Conservation (phyloP, 1,140 invertebrate genomes). For the Bombus sibiricus region DNA sequence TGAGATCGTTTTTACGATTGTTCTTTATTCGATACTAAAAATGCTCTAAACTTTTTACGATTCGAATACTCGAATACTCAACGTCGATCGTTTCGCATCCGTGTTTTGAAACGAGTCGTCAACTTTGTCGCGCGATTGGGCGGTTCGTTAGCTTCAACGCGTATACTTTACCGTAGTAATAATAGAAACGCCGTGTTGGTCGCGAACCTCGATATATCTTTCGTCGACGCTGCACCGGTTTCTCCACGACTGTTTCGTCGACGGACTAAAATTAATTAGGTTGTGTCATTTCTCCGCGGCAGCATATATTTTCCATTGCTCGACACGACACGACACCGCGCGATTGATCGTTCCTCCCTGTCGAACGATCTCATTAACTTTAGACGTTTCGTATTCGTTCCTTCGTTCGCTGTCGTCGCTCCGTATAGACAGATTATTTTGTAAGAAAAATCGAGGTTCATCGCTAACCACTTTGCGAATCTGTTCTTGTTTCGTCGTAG, state of each 20-base stretch:
- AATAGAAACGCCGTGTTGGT: slow-evolving; percentile 26
- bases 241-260: background rate
- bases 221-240: background rate
- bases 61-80: background rate
- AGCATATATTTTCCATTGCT: background rate
- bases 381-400: background rate
- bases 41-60: slow-evolving; percentile 29
- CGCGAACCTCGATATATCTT: slow-evolving; percentile 8
- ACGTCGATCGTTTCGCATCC: too few relatives aligned
- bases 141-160: slow-evolving; percentile 18
- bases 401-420: background rate
- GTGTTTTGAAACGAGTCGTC: background rate
- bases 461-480: background rate
- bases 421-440: background rate
- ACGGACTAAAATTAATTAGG: slow-evolving; percentile 27
- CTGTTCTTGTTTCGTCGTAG: too few relatives aligned
- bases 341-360: background rate
- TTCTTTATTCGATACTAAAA: background rate
- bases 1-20: slow-evolving; percentile 7
- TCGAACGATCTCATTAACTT: slow-evolving; percentile 2
- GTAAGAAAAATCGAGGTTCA: too few relatives aligned
- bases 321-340: too few relatives aligned
- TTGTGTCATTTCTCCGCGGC: background rate
- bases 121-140: background rate
- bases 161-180: slow-evolving; percentile 4